Evolutionary conservation across 2,888 invertebrate genomes (phyloP), one percentile per base, ranked within the genome.

Genomic region (Drosophila anomalata): DNA sequence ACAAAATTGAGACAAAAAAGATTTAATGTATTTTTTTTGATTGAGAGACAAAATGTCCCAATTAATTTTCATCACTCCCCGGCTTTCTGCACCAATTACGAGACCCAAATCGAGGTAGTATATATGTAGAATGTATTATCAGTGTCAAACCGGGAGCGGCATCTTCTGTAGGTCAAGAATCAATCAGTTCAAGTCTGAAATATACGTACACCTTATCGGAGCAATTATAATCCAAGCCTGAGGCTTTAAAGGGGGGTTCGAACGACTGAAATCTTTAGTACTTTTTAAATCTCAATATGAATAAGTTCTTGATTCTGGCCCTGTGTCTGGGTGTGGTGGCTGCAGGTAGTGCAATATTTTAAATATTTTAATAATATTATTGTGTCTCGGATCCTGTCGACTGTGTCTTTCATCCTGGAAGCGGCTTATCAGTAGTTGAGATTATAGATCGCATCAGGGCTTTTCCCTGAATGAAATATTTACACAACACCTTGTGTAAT

Each of bases 251-350:
- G 51, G 55, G 51, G 51, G 39, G 41, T 41, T 48, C 55, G 73
- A 67, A 26, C 56, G 53, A 60, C 44, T 52, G 60, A 48, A 78
- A 59, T 82, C 88, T 86, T 88, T 90, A 86, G 84, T 79, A 54
- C 76, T 82, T 76, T 83, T 82, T 78, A 60, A 76, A 80, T 66
- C 22, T 60, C 53, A 84, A 74, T 51, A 92, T 92, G 92, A 91
- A 89, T 72, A 86, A 72, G 69, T 81, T 90, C 24, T 63, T 91
- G 62, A 58, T 91, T 66, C 73, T 91, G 80, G 89, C 90, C 54
- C 58, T 91, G 57, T 91, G 91, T 77, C 83, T 91, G 60, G 87
- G 89, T 73, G 87, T 83, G 59, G 88, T 82, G 54, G 78, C 87
- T 74, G 91, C 90, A 89, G 92, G 91, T 91, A 90, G 90, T 61